Percentiles rank a stretch among this genome's conserved stretches.
phyloP scores from a whole-genome alignment of 2,113 vertebrate genomes.

The Dinomys branickii region DNA sequence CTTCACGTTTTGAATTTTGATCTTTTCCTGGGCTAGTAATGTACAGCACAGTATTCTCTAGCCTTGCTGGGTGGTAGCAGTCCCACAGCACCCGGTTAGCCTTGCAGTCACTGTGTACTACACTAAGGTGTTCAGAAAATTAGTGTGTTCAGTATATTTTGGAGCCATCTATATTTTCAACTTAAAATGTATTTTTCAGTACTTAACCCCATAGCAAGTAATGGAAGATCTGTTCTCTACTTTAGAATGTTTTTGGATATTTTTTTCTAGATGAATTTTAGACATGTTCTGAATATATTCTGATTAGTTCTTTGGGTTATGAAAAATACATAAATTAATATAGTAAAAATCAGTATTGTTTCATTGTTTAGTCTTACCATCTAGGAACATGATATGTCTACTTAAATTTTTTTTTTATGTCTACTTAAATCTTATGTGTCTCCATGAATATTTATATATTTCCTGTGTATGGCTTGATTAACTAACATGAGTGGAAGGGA shows the following conservation, averaged over 20 bases:
- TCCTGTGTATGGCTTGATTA: not conserved
- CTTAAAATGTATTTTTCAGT: not conserved
- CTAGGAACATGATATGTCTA: not conserved
- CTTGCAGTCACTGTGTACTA: not conserved
- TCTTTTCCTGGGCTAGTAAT: not conserved
- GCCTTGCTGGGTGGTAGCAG: not conserved
- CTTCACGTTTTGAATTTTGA: not conserved
- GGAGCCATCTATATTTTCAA: not conserved
- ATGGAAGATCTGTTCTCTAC: not conserved
- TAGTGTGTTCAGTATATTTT: not conserved
- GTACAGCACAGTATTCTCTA: no score
- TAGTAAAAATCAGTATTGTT: not conserved
- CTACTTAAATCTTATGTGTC: not conserved
- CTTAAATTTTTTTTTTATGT: slow-evolving; percentile 1
- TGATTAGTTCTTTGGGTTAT: not conserved
- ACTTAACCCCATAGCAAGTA: not conserved
- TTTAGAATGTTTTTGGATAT: not conserved
- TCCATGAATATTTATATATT: not conserved
- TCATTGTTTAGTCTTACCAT: not conserved
- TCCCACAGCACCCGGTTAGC: not conserved
- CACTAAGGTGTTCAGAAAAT: not conserved
- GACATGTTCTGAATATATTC: not conserved
- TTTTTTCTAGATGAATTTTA: slow-evolving; percentile 43
- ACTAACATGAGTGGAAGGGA: not conserved
- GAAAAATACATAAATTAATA: slow-evolving; percentile 33